Evolutionary conservation across 1,140 invertebrate genomes (phyloP), one percentile per base, ranked within the genome.

Genomic region (Ericerus pela): DNA sequence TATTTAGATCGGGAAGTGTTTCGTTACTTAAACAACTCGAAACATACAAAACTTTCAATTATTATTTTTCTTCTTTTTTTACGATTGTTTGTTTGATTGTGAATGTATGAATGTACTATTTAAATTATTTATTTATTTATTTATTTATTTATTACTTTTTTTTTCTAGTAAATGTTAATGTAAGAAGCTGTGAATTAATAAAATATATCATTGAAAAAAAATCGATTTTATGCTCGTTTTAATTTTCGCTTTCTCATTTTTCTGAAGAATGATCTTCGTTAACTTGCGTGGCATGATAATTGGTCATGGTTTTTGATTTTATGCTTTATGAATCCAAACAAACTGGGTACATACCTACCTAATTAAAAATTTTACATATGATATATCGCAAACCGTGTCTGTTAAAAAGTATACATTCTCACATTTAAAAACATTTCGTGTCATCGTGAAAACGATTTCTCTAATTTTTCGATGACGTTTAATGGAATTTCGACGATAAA

Each of bases 51-150:
- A n/a, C n/a, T 47, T 47, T 16, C 8, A 22, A 24, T 47, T 5
- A 20, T 47, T 47, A 41, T 18, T 41, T 41, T 41, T 41, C 20
- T 41, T 41, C 20, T 41, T 16, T 41, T 41, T 4, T 47, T 22
- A 22, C 18, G 41, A 14, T 22, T 47, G 2, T 20, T 22, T 10
- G 5, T 10, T 24, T 18, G 11, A 24, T 47, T 24, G 41, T 24
- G 14, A 24, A 24, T 24, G 18, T 24, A n/a, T 24, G 41, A 18
- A 47, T 47, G 41, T 47, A 47, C 26, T 47, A 24, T 38, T 24
- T 47, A 47, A 47, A 47, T 4, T 47, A 47, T 47, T 47, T 47
- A 47, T 47, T 47, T 47, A 24, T 47, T 47, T 47, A 47, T 47
- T 47, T 47, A 47, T 47, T 47, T 47, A 47, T 47, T 47, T 24